Percentiles rank a stretch among this genome's conserved stretches.
These are phyloP conservation scores for Adoxophyes honmai DNA, from an alignment of 1,140 invertebrate genomes.

Conservation along the genomic window DNA sequence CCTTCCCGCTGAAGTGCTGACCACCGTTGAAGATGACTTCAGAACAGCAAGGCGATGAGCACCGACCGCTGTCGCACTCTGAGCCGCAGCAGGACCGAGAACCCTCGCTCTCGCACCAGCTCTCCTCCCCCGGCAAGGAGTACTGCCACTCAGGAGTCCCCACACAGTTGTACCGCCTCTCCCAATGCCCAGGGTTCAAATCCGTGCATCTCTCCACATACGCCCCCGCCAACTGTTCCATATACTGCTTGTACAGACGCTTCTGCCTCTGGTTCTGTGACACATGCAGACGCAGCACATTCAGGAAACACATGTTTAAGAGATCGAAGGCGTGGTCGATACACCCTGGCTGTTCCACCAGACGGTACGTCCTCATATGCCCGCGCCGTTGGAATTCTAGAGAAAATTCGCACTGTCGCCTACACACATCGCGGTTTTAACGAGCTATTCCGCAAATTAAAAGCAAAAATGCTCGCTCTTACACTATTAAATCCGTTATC, in stretches of 20 bases:
- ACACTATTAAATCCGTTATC: constrained; percentile 14
- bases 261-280: constrained; percentile 72
- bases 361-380: constrained; percentile 40
- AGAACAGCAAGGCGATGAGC: constrained; percentile 69
- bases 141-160: constrained; percentile 56
- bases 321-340: constrained; percentile 27
- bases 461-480: too few relatives aligned
- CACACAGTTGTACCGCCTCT: constrained; percentile 41
- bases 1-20: constrained; percentile 64
- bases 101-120: constrained; percentile 44
- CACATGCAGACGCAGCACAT: constrained; percentile 69
- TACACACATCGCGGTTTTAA: constrained; percentile 30
- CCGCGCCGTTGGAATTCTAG: constrained; percentile 32
- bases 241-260: constrained; percentile 73
- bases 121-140: constrained; percentile 43
- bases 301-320: constrained; percentile 74
- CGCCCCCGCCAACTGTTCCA: constrained; percentile 64
- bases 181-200: constrained; percentile 40
- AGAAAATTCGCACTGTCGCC: constrained; percentile 39
- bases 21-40: constrained; percentile 75
- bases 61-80: constrained; percentile 64
- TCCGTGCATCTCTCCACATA: constrained; percentile 64
- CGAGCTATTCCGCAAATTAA: constrained; percentile 27
- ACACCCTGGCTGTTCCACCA: constrained; percentile 32
- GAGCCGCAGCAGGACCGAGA: constrained; percentile 49